phyloP scores from a whole-genome alignment of 2,888 invertebrate genomes.

The Macrophya alboannulata region DNA sequence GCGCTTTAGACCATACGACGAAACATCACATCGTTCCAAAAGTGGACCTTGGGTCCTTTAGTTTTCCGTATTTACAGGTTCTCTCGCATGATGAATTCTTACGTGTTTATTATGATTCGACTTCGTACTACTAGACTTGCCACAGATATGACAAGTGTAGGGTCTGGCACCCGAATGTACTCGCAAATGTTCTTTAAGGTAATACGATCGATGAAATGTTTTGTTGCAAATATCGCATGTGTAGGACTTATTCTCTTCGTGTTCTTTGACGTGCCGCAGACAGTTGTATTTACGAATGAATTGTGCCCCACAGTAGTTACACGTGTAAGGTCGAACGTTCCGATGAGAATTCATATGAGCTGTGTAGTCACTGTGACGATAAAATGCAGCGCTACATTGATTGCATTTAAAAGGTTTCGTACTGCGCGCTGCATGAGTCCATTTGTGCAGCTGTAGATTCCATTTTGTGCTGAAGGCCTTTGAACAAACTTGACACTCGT shows the following conservation, averaged over 20 bases:
- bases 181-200: constrained; percentile 93
- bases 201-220: constrained; percentile 93
- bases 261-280: constrained; percentile 92
- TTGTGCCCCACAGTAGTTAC: constrained; percentile 94
- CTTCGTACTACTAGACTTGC: constrained; percentile 94
- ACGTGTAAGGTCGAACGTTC: constrained; percentile 92
- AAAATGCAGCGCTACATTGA: constrained; percentile 92
- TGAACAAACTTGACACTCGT: constrained; percentile 91
- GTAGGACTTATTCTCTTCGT: constrained; percentile 90
- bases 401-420: constrained; percentile 93
- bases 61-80: constrained; percentile 92
- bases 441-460: constrained; percentile 94
- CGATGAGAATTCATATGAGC: constrained; percentile 94
- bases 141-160: constrained; percentile 93
- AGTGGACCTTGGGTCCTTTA: constrained; percentile 77
- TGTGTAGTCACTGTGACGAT: constrained; percentile 90
- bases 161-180: constrained; percentile 92
- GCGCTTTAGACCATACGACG: constrained; percentile 48
- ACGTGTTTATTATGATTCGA: constrained; percentile 96
- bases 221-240: constrained; percentile 91
- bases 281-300: constrained; percentile 95
- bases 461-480: constrained; percentile 94
- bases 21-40: constrained; percentile 14
- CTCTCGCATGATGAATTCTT: constrained; percentile 93
- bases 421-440: constrained; percentile 93